phyloP scores from a whole-genome alignment of 2,797 vertebrate species.

The Eulemur rubriventer region DNA sequence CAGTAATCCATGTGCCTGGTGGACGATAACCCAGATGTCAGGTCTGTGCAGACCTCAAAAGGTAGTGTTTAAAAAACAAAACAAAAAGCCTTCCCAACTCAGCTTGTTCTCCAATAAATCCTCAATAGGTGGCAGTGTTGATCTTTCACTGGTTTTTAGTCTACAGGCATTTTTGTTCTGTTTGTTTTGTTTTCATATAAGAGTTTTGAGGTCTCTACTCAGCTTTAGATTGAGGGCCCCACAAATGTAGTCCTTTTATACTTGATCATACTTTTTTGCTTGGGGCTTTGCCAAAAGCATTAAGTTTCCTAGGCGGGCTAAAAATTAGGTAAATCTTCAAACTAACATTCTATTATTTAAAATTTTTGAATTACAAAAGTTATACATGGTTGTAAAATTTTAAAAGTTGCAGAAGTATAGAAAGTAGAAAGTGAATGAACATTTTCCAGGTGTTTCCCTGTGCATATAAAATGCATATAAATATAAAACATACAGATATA shows the following conservation, averaged over 20 bases:
- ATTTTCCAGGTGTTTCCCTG: background rate
- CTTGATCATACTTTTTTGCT: background rate
- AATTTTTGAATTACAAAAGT: background rate
- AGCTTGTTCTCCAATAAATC: background rate
- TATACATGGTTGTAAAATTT: constrained; percentile 6
- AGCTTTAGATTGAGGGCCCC: background rate
- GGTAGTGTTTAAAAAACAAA: background rate
- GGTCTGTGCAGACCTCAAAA: background rate
- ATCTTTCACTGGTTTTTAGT: background rate
- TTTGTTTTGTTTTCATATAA: background rate
- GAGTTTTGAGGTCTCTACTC: background rate
- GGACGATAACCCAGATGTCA: background rate
- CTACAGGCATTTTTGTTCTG: background rate
- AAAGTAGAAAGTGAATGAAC: constrained; percentile 4
- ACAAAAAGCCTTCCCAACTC: background rate
- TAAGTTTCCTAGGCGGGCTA: background rate
- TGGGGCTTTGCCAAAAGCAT: background rate
- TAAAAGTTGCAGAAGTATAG: background rate
- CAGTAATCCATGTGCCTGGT: background rate
- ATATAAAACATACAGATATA: background rate
- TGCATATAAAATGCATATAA: background rate
- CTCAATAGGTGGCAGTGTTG: constrained; percentile 77
- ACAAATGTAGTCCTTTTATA: background rate
- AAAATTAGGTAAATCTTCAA: constrained; percentile 6
- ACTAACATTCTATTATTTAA: background rate